phyloP scores from a whole-genome alignment of 2,797 vertebrate genomes.

The Anguilla obscura region DNA sequence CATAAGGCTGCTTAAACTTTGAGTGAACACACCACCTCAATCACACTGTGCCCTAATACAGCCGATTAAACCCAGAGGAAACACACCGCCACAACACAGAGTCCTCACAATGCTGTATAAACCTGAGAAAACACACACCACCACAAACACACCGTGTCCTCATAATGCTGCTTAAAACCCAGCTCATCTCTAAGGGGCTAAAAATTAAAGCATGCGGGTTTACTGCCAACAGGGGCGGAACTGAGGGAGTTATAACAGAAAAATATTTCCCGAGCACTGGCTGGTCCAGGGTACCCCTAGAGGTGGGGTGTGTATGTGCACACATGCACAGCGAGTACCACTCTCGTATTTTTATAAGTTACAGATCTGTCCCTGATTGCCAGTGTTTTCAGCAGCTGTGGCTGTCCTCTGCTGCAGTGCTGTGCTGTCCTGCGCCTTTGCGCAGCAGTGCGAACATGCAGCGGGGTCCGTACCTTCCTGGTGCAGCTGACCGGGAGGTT shows the following conservation, averaged over 20 bases:
- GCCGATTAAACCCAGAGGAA: not conserved
- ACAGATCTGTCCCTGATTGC: not conserved
- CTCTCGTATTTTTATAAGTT: not conserved
- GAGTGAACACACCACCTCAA: not conserved
- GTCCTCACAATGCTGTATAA: not conserved
- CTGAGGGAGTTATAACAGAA: not conserved
- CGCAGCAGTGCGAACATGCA: not conserved
- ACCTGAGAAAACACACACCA: not conserved
- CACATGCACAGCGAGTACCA: not conserved
- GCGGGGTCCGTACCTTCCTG: constrained; percentile 72
- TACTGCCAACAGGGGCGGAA: not conserved
- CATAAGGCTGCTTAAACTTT: not conserved
- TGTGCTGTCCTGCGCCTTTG: not conserved
- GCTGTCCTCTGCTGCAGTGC: no score
- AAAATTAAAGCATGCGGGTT: not conserved
- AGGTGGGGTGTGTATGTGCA: not conserved
- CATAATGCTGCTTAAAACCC: not conserved
- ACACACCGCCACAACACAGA: not conserved
- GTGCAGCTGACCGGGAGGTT: constrained; percentile 83
- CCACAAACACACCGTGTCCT: not conserved
- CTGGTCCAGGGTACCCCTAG: not conserved
- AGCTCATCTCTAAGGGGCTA: no score
- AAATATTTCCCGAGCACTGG: not conserved
- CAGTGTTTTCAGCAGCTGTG: not conserved
- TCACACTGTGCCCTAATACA: not conserved